Conservation (phyloP, 2,888 invertebrate species). For the Xestia xanthographa region DNA sequence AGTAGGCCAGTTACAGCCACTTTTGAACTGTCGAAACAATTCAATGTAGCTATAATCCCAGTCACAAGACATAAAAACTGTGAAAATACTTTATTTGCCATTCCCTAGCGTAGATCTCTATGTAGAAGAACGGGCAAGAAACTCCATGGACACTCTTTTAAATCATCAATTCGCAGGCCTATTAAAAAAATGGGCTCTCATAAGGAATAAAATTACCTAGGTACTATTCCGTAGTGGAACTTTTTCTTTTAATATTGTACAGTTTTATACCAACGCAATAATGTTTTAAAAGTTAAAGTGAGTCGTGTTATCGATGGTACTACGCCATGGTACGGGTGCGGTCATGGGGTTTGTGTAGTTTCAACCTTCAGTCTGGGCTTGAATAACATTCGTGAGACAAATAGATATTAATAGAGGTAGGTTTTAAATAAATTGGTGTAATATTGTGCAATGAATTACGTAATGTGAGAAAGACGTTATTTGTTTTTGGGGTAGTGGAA, state of each 20-base stretch:
- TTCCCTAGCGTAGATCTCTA: too few relatives aligned
- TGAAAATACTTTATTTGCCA: too few relatives aligned
- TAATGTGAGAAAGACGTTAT: background rate
- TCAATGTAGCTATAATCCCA: too few relatives aligned
- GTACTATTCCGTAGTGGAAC: background rate
- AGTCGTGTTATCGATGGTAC: background rate
- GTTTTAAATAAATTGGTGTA: background rate
- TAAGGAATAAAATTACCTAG: background rate
- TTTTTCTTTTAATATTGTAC: background rate
- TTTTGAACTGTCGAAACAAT: too few relatives aligned
- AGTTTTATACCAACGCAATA: background rate
- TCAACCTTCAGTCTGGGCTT: constrained; percentile 33
- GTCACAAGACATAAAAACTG: too few relatives aligned
- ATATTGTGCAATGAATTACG: constrained; percentile 19
- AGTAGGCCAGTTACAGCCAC: too few relatives aligned
- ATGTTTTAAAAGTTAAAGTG: background rate
- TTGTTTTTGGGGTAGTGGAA: background rate
- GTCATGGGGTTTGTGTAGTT: constrained; percentile 5
- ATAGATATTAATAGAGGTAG: constrained; percentile 13
- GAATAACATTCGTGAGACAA: constrained; percentile 42
- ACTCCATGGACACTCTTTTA: too few relatives aligned
- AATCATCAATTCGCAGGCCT: background rate
- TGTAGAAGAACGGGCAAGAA: too few relatives aligned
- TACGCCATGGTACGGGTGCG: constrained; percentile 22
- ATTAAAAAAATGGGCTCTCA: background rate